Evolutionary conservation across 2,797 vertebrate species (phyloP).

Genomic region (Tinamus major): DNA sequence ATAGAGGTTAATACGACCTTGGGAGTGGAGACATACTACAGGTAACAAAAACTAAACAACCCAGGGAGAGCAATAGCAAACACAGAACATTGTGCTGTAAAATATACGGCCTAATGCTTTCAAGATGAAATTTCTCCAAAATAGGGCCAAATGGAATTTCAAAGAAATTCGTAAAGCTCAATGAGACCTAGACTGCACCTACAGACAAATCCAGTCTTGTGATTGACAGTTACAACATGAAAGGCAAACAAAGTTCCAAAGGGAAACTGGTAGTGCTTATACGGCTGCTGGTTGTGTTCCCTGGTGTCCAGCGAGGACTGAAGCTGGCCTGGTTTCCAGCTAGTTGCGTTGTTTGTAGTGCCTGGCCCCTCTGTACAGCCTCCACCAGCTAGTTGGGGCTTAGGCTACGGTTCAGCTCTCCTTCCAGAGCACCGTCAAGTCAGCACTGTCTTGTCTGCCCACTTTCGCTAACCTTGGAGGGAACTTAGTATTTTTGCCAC

Average conservation of each 20-base stretch:
- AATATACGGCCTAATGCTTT: background rate
- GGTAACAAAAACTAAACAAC: background rate
- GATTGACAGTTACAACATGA: background rate
- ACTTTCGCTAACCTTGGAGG: background rate
- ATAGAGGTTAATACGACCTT: background rate
- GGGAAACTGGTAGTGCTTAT: background rate
- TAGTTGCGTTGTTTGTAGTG: background rate
- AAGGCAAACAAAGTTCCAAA: background rate
- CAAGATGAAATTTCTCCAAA: background rate
- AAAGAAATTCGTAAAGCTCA: background rate
- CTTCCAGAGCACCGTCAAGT: background rate
- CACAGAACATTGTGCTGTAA: background rate
- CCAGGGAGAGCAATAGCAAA: background rate
- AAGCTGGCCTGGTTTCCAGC: background rate
- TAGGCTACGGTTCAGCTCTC: background rate
- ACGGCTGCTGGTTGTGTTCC: background rate
- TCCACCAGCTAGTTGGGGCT: fast-evolving
- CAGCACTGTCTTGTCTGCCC: background rate
- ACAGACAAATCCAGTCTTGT: background rate
- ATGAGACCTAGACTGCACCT: background rate
- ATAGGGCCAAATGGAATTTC: background rate
- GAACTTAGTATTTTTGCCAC: background rate
- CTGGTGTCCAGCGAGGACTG: background rate
- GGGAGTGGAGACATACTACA: background rate
- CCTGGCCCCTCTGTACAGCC: background rate